Evolutionary conservation across 2,797 vertebrate species (phyloP).

Genomic region (Spatula clypeata): DNA sequence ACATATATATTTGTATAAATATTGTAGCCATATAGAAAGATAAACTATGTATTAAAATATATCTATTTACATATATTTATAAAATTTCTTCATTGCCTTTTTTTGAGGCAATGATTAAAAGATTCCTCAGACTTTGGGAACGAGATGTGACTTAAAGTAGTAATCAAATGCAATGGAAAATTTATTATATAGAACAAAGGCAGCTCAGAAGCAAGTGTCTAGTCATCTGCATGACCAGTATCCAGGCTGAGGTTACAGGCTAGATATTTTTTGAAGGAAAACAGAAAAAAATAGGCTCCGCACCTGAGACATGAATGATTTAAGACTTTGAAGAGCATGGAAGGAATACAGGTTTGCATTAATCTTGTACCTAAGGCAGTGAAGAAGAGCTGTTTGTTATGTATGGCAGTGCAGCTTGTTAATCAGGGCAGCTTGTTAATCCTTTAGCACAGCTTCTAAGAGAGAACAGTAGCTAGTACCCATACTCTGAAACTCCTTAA

Average conservation of each 20-base stretch:
- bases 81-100: background rate
- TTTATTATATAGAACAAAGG: background rate
- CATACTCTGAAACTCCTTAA: background rate
- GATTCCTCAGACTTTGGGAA: background rate
- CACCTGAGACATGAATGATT: background rate
- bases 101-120: background rate
- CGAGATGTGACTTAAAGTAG: background rate
- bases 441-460: background rate
- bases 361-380: background rate
- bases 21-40: background rate
- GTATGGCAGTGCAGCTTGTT: background rate
- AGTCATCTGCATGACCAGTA: background rate
- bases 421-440: background rate
- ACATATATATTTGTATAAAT: background rate
- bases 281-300: background rate
- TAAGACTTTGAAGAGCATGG: background rate
- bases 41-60: background rate
- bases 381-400: background rate
- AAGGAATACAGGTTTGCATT: background rate
- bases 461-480: background rate
- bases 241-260: background rate
- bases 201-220: background rate
- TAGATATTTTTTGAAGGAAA: background rate
- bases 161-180: background rate
- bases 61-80: background rate